Conservation (phyloP, 2,888 invertebrate genomes). For the Troides oblongomaculatus region DNA sequence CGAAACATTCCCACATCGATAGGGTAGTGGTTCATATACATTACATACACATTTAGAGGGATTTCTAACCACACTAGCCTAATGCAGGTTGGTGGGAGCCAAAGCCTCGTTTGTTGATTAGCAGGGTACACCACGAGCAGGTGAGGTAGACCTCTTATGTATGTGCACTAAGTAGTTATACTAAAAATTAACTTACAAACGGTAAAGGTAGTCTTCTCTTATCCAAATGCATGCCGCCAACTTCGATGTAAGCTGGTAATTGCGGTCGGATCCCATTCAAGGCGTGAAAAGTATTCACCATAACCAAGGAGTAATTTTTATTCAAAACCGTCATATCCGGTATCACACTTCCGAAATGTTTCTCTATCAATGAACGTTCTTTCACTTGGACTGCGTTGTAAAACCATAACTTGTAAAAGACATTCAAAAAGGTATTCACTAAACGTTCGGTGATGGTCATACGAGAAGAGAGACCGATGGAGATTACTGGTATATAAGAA, state of each 20-base stretch:
- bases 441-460: conserved; percentile 76
- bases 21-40: too few relatives aligned
- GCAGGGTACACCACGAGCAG: too few relatives aligned
- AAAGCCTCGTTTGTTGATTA: too few relatives aligned
- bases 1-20: too few relatives aligned
- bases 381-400: conserved; percentile 53
- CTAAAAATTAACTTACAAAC: conserved; percentile 48
- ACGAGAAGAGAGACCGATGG: conserved; percentile 63
- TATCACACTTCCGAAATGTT: conserved; percentile 68
- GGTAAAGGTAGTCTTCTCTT: conserved; percentile 65
- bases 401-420: conserved; percentile 58
- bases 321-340: conserved; percentile 75
- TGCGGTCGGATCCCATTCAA: conserved; percentile 79
- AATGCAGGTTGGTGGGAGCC: too few relatives aligned
- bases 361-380: conserved; percentile 63
- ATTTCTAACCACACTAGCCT: too few relatives aligned
- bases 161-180: too few relatives aligned
- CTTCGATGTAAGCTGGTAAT: conserved; percentile 80
- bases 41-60: too few relatives aligned
- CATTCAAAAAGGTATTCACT: conserved; percentile 54
- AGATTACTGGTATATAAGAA: conserved; percentile 76
- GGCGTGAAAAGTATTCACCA: conserved; percentile 82
- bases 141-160: too few relatives aligned
- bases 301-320: conserved; percentile 73
- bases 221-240: conserved; percentile 82